phyloP scores from a whole-genome alignment of 2,113 vertebrate genomes.

The Alligator sinensis region DNA sequence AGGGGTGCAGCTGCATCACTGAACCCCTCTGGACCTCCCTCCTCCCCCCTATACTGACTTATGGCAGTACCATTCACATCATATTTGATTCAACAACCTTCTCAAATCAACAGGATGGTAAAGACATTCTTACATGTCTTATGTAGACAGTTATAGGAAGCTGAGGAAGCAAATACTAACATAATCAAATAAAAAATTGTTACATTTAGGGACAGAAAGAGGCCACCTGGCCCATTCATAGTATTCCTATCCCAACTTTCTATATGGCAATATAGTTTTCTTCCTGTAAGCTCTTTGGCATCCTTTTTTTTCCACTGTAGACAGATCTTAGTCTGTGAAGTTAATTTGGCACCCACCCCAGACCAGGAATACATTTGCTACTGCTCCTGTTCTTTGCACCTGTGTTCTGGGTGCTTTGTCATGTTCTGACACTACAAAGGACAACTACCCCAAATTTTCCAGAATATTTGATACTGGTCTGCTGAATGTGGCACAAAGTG shows the following conservation, averaged over 20 bases:
- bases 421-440: not conserved
- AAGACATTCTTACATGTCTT: not conserved
- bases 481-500: not conserved
- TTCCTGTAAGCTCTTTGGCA: not conserved
- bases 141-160: accelerated
- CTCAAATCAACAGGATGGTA: not conserved
- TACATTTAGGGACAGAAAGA: not conserved
- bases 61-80: accelerated
- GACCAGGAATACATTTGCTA: too few relatives aligned
- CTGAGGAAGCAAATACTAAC: not conserved
- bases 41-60: not conserved
- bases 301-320: not conserved
- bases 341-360: not conserved
- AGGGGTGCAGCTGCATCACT: too few relatives aligned
- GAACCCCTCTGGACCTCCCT: too few relatives aligned
- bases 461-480: not conserved
- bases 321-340: not conserved
- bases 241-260: accelerated
- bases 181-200: not conserved
- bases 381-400: too few relatives aligned
- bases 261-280: not conserved
- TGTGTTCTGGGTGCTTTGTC: not conserved
- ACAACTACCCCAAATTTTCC: not conserved
- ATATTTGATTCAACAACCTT: not conserved
- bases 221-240: not conserved